Evolutionary conservation across 2,888 invertebrate genomes (phyloP).

Genomic region (Tanypteryx hageni): DNA sequence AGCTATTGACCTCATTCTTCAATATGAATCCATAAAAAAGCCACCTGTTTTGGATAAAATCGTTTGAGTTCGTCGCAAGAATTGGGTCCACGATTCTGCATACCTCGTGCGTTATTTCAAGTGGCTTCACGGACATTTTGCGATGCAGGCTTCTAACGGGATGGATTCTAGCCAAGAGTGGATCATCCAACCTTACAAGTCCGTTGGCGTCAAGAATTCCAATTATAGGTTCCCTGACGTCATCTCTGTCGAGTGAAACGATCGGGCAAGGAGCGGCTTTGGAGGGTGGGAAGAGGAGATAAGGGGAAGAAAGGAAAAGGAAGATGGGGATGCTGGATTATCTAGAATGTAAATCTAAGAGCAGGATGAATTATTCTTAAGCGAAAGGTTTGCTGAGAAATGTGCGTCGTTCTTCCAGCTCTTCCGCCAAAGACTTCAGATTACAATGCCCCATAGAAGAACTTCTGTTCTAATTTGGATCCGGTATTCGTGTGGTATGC

Average conservation of each 20-base stretch:
- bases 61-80: slow-evolving; percentile 38
- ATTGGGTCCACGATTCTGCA: background rate
- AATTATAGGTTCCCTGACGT: slow-evolving; percentile 49
- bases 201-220: slow-evolving; percentile 45
- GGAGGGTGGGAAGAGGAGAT: slow-evolving; percentile 14
- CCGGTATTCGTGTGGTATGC: background rate
- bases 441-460: background rate
- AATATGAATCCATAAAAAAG: background rate
- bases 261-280: background rate
- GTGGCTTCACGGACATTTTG: background rate
- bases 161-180: slow-evolving; percentile 43
- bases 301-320: background rate
- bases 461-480: background rate
- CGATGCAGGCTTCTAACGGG: slow-evolving; percentile 35
- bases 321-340: background rate
- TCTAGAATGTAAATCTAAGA: slow-evolving; percentile 12
- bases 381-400: background rate
- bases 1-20: background rate
- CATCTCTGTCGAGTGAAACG: background rate
- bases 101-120: background rate
- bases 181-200: slow-evolving; percentile 34
- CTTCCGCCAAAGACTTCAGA: background rate
- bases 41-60: slow-evolving; percentile 12
- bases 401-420: slow-evolving; percentile 4
- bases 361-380: background rate